A percentile compares a stretch with the other conserved stretches of the same genome.
Evolutionary conservation across 2,113 vertebrate genomes (phyloP).

Genomic region (Ailuropoda melanoleuca): DNA sequence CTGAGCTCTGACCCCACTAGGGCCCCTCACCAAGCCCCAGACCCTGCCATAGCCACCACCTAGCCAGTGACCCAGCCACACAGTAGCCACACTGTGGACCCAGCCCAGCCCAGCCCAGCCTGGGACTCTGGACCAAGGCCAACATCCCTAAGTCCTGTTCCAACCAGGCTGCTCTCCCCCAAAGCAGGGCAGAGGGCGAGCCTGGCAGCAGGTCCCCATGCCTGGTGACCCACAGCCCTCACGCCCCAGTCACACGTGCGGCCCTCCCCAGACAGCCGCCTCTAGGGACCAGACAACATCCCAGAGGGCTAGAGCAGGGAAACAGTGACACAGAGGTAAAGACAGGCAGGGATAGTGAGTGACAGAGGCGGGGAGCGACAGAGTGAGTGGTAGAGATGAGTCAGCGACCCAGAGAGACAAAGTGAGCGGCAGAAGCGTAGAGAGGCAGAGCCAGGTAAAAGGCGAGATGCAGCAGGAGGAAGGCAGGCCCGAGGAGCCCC

Average conservation of each 20-base stretch:
- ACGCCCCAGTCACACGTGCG: background rate
- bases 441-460: background rate
- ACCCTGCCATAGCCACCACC: background rate
- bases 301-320: background rate
- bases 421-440: background rate
- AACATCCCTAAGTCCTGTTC: background rate
- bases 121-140: background rate
- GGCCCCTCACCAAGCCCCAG: background rate
- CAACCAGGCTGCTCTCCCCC: background rate
- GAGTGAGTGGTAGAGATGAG: background rate
- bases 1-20: background rate
- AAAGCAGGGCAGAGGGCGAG: background rate
- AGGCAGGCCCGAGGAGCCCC: background rate
- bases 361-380: background rate
- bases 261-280: background rate
- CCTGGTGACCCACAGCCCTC: background rate
- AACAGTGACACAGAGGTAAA: background rate
- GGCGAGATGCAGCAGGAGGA: background rate
- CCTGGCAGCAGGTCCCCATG: background rate
- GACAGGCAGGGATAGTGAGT: background rate
- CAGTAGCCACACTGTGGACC: background rate
- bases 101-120: too few species aligned
- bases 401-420: background rate
- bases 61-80: background rate
- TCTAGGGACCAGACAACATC: background rate